Conservation (phyloP, 2,113 vertebrate species). For the Eulacestoma nigropectus region DNA sequence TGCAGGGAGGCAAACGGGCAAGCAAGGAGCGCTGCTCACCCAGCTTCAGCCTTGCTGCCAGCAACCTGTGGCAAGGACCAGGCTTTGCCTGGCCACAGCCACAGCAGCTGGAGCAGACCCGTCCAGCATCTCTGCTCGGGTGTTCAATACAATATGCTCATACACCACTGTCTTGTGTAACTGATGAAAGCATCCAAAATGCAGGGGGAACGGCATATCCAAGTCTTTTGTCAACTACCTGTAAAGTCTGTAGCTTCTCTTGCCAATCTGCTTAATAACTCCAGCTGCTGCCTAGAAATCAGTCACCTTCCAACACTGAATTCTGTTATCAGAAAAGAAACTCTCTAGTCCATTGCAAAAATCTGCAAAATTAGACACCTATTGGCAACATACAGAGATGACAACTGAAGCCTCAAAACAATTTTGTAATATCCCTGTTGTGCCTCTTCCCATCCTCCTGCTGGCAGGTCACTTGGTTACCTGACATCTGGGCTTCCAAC, state of each 20-base stretch:
- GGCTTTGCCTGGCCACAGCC: not conserved
- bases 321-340: not conserved
- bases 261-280: not conserved
- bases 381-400: not conserved
- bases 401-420: not conserved
- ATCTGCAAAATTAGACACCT: not conserved
- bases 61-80: accelerated
- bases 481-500: not conserved
- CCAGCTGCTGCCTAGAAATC: not conserved
- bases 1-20: not conserved
- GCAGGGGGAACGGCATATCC: not conserved
- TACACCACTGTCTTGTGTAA: not conserved
- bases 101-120: not conserved
- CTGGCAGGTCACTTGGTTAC: not conserved
- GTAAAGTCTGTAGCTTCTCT: not conserved
- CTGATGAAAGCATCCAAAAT: not conserved
- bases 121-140: accelerated
- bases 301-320: accelerated
- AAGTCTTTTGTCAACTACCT: not conserved
- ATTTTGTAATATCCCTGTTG: not conserved
- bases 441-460: not conserved
- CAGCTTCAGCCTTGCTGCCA: not conserved
- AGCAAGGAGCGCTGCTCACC: not conserved
- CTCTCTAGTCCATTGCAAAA: not conserved
- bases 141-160: not conserved